Evolutionary conservation across 2,888 invertebrate species (phyloP), one percentile per base, ranked within the genome.

Genomic region (Noctua pronuba): DNA sequence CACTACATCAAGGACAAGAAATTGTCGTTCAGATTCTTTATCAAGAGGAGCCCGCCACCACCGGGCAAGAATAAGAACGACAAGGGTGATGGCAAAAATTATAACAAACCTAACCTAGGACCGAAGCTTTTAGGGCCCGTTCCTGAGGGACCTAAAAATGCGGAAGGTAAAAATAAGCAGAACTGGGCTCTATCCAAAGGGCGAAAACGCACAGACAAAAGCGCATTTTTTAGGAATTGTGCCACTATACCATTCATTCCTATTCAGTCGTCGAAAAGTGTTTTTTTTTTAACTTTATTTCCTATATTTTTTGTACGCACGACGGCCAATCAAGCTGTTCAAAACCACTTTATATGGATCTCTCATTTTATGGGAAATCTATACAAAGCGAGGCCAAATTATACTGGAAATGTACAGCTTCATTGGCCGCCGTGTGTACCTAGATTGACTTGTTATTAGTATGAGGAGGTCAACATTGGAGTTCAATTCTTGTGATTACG

Each of bases 1-100:
- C 90, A 95, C 82, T 96, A 94, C 70, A 89, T 96, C 38, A 91
- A 91, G 62, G 92, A 94, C 80, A 94, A 92, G 76, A 93, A 91
- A 76, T 35, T 95, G 70, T 90, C 92, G 2, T 95, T 96, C 79
- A 90, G 92, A 83, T 94, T 95, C 84, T 92, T 92, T 67, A 93
- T 96, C 18, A 94, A 93, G 85, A 93, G 91, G 75, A 87, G 92
- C 52, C 91, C 84, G 13, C 84, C 92, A 24, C 83, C 86, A 5
- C 84, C 84, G 13, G 84, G 84, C 11, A 90, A 89, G 64, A 90
- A 88, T 75, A 90, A 88, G 35, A 83, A 83, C 71, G 86, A 88
- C 62, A 90, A 91, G 35, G 86, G 77, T 24, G 89, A 89, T 67
- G 88, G 86, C 7, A 87, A 87, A 65, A 89, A 89, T 73, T 89